phyloP scores from a whole-genome alignment of 1,140 invertebrate genomes.

The Musca domestica region DNA sequence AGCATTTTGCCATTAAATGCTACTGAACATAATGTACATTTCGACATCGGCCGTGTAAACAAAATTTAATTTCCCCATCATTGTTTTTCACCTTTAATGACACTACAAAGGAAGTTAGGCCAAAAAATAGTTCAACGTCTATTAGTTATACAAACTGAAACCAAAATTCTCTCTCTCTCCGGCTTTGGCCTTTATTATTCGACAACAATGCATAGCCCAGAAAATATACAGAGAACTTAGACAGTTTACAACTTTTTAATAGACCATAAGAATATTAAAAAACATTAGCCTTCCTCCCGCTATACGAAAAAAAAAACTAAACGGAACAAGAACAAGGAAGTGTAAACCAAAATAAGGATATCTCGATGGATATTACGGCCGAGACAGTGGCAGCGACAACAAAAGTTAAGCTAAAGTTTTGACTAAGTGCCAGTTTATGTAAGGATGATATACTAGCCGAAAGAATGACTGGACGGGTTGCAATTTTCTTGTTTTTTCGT shows the following conservation, averaged over 20 bases:
- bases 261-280: conserved; percentile 32
- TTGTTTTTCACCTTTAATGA: conserved; percentile 2
- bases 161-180: neutral
- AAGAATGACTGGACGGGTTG: no score
- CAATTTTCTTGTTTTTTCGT: no score
- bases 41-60: neutral
- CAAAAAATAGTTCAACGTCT: conserved; percentile 4
- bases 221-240: neutral
- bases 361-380: no score
- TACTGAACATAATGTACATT: no score
- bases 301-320: neutral
- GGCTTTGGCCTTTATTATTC: neutral
- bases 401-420: neutral
- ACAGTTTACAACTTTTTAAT: conserved; percentile 49
- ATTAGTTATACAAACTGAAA: conserved; percentile 10
- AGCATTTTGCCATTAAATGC: no score
- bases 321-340: neutral
- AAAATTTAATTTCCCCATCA: neutral
- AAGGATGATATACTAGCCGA: no score
- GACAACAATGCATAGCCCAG: neutral
- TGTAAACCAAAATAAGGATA: neutral
- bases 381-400: neutral
- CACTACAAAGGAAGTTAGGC: neutral
- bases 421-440: conserved; percentile 27
- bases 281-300: neutral